These are phyloP conservation scores for Erebia aethiops DNA, from an alignment of 2,888 invertebrate species.

Conservation along the genomic window DNA sequence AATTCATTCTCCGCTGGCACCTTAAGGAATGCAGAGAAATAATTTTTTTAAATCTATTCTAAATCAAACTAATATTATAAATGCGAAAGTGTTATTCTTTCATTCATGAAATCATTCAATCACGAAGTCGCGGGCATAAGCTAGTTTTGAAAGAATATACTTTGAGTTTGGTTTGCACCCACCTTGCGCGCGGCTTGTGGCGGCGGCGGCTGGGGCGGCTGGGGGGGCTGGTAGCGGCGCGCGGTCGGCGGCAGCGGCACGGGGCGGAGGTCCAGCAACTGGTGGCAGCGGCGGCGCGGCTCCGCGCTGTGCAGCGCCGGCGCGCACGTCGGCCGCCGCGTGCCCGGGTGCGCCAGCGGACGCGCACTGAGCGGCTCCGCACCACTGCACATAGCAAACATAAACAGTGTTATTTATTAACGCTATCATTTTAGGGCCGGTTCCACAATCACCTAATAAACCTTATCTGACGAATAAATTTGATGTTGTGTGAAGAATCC, in stretches of 20 bases:
- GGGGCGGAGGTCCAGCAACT: slow-evolving; percentile 88
- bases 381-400: slow-evolving; percentile 40
- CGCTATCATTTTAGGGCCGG: no score
- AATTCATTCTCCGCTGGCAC: no score
- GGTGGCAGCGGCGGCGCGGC: slow-evolving; percentile 82
- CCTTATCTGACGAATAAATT: no score
- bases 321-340: slow-evolving; percentile 85
- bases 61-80: no score
- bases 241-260: slow-evolving; percentile 91
- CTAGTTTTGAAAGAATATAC: no score
- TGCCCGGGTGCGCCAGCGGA: slow-evolving; percentile 84
- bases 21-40: no score
- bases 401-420: background rate
- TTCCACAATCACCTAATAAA: no score
- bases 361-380: slow-evolving; percentile 74
- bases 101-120: no score
- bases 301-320: slow-evolving; percentile 83
- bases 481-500: no score
- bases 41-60: no score
- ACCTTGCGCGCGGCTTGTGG: slow-evolving; percentile 51
- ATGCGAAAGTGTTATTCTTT: no score
- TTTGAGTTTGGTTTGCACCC: background rate
- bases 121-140: no score
- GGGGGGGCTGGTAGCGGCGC: slow-evolving; percentile 87
- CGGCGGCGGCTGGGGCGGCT: slow-evolving; percentile 85